Evolutionary conservation across 2,113 vertebrate genomes (phyloP), one percentile per base, ranked within the genome.

Genomic region (Fulica atra): DNA sequence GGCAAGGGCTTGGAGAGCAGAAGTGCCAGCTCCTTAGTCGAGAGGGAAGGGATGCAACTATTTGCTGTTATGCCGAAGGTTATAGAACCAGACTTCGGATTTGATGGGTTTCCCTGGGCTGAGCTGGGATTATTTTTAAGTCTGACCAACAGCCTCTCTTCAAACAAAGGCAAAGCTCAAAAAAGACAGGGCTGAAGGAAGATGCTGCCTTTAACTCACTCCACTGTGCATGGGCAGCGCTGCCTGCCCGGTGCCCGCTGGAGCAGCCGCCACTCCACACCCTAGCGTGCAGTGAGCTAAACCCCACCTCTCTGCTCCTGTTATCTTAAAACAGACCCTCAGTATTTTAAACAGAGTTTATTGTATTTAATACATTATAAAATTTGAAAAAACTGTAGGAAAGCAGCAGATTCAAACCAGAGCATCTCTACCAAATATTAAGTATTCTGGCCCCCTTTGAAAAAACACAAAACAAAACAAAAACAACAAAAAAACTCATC

Each of bases 321-420:
- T 73, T 87, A 86, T 91, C 79, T 96, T 89, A 95, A 98, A 96
- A 84, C 95, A 98, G 94, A 97, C 88, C 96, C 93, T 94, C 35
- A 13, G 95, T 98, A 97, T 97, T 98, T 98, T 97, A 98, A 98
- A 98, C 96, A 98, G 97, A 97, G 95, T 98, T 98, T 98, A 98
- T 98, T 98, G 96, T 98, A 98, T 98, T 98, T 98, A 97, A 98
- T 98, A 98, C 97, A 97, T 98, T 98, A 98, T 98, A 98, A 98
- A 98, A 98, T 98, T 97, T 97, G 97, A 98, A 98, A 96, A 98
- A 97, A 98, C 79, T 96, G 97, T 98, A 98, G 97, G 98, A 98
- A 98, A 98, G 97, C 98, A 98, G 97, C 97, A 97, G 97, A 97
- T 97, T 98, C 96, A 98, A 98, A 98, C 97, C 94, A 98, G 97